Base-by-base conservation (phyloP, 2,888 invertebrate species). In the Aquatica leii region DNA sequence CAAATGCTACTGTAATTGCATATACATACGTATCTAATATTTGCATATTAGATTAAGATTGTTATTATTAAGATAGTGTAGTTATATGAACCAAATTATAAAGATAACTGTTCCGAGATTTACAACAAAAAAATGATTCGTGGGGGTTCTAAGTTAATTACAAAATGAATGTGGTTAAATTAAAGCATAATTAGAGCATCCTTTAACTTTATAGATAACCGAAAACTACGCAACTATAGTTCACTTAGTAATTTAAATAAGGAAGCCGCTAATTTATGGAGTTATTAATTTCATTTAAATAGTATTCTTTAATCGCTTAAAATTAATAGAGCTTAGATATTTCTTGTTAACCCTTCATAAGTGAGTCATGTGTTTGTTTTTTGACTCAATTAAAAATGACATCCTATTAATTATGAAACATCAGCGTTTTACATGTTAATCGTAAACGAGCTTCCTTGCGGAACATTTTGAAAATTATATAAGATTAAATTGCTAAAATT, bases 301-400 rank as follows among this genome's bases (percentile, higher is more conserved):
- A 24, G 24, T 51, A 31, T 59, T 55, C 34, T 35, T 59, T 54
- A 54, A 59, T 59, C 24, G 46, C 24, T 53, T 15, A 41, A 41
- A 40, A 59, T 52, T 59, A 59, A 59, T 59, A 58, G 17, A 31
- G 31, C 43, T 37, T 49, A 37, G 49, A 55, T 54, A 55, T 31
- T 49, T 54, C 41, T 59, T 48, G 60, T 60, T 60, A 60, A 61
- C 54, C 61, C 55, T 54, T 48, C 21, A 40, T n/a, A 31, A 54
- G 40, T 48, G 49, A 55, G 40, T 55, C 50, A 51, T 17, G 31
- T 12, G 40, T 55, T 61, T 43, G 49, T 61, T 50, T 59, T n/a
- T 49, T 41, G 15, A 24, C 24, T 54, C 55, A 55, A 49, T 61
- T 61, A 55, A 55, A 61, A 55, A 50, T 55, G 55, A 61, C 49